phyloP scores from a whole-genome alignment of 2,113 vertebrate genomes.

The Bombycilla garrulus region DNA sequence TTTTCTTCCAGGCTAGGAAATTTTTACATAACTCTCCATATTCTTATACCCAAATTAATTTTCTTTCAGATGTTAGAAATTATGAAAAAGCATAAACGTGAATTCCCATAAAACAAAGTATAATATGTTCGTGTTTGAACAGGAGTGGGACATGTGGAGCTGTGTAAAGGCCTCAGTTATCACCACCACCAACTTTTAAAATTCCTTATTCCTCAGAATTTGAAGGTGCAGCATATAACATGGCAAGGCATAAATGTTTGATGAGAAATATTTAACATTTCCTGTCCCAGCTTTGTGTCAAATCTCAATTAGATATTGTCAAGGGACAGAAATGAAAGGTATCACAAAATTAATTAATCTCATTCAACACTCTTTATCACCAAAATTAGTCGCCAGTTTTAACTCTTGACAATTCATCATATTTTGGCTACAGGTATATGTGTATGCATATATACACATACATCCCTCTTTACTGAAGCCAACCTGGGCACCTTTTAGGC shows the following conservation, averaged over 20 bases:
- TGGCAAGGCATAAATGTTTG: neutral
- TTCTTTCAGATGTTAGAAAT: neutral
- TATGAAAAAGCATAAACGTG: neutral
- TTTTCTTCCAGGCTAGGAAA: neutral
- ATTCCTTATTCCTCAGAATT: neutral
- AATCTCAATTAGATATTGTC: neutral
- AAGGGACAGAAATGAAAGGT: neutral
- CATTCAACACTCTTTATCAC: neutral
- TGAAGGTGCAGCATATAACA: neutral
- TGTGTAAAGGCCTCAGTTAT: neutral
- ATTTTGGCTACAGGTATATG: neutral
- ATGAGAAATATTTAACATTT: neutral
- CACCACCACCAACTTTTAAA: neutral
- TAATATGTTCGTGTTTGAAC: neutral
- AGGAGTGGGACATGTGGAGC: neutral
- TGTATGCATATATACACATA: neutral
- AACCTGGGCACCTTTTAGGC: neutral
- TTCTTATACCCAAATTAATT: neutral
- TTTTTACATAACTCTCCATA: neutral
- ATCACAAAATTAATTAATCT: neutral
- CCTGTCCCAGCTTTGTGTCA: neutral
- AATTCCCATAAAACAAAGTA: neutral
- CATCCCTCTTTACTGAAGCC: neutral
- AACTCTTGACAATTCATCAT: neutral
- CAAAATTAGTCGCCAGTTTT: neutral